Evolutionary conservation across 2,113 vertebrate genomes (phyloP), one percentile per base, ranked within the genome.

Genomic region (Etheostoma cragini): DNA sequence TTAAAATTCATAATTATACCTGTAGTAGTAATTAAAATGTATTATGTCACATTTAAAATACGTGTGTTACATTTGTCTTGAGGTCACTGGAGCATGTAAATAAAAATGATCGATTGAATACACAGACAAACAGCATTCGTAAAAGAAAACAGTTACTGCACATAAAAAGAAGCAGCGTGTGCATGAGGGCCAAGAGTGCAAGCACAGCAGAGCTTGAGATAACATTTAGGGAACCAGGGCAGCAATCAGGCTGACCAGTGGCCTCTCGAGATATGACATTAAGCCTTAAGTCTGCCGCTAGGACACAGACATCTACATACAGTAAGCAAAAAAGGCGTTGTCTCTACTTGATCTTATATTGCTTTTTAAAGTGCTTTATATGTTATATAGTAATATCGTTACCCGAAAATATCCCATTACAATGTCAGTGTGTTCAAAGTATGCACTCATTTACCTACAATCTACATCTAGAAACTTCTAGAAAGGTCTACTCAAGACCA

Each of bases 401-500:
- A 61, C 33, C 19, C 3, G 1, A 63, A n/a, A 10, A 8, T 15
- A 21, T 60, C 42, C 2, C 10, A 35, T 35, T 13, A 11, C 5
- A 71, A 3, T 35, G 11, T 38, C 1, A 4, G 4, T n/a, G 8
- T 24, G 35, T 49, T 77, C 50, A 5, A 46, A 21, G 57, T 2
- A 21, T 58, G 14, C 16, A 60, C 30, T 45, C 4, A 8, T n/a
- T 60, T 0, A 14, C 10, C 13, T n/a, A 16, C 30, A 65, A 3
- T 54, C 15, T 49, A 22, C 42, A 67, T 50, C 60, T 73, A 45
- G 76, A 85, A 69, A 61, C 15, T 63, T 84, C 75, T 62, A 53
- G 42, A 35, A 86, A 78, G 6, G 53, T 71, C 21, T 46, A 1
- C 49, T 87, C 57, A 70, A 70, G 3, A 30, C 30, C 61, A 52